A percentile compares a stretch with the other conserved stretches of the same genome.
These are phyloP conservation scores for Astreopora myriophthalma DNA, from an alignment of 64 coral and sea anemone species.

Conservation along the genomic window DNA sequence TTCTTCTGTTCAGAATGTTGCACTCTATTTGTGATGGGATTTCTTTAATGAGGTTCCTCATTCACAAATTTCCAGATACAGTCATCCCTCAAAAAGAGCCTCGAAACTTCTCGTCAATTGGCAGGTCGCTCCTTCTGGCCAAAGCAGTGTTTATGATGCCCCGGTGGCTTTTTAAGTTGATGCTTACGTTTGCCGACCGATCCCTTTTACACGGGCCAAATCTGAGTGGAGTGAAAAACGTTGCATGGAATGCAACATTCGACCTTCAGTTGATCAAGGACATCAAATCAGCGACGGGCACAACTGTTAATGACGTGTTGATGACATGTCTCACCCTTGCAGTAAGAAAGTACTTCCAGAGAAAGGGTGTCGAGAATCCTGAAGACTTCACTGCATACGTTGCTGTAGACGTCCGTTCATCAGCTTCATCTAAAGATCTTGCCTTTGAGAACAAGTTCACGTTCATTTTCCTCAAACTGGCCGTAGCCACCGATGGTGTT, in stretches of 20 bases:
- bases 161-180: conserved; percentile 22
- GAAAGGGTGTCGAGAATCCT: conserved; percentile 64
- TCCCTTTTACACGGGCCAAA: conserved; percentile 83
- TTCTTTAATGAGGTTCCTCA: conserved; percentile 68
- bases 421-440: not conserved
- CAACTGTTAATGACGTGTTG: conserved; percentile 93
- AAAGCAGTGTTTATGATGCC: conserved; percentile 68
- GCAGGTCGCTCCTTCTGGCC: conserved; percentile 16
- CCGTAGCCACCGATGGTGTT: conserved; percentile 41
- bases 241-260: no score
- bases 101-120: conserved; percentile 54
- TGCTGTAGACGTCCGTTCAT: conserved; percentile 81
- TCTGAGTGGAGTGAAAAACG: conserved; percentile 79
- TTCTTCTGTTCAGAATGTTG: conserved; percentile 56
- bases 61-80: conserved; percentile 63
- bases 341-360: conserved; percentile 78
- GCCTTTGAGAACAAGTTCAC: conserved; percentile 86
- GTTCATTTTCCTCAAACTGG: conserved; percentile 71
- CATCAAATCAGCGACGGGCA: no score
- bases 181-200: conserved; percentile 22
- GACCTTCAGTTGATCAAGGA: conserved; percentile 76
- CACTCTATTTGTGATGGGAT: conserved; percentile 89
- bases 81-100: conserved; percentile 56
- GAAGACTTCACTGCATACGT: conserved; percentile 65
- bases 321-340: conserved; percentile 78